Conservation (phyloP, 2,888 invertebrate genomes). For the Drosophila quasianomalipes region DNA sequence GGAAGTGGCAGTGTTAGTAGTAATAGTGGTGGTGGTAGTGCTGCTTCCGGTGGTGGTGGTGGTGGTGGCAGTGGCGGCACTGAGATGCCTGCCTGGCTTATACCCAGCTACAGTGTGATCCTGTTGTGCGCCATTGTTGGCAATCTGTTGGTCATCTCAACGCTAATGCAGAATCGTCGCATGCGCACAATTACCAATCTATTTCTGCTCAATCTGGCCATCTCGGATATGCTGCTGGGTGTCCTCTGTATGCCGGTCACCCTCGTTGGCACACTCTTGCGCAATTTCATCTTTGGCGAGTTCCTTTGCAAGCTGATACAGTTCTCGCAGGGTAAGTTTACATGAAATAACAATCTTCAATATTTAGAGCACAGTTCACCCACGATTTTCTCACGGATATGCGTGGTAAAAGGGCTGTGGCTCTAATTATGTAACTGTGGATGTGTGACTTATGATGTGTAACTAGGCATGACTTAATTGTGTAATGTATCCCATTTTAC, state of each 20-base stretch:
- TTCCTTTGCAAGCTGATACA: conserved; percentile 90
- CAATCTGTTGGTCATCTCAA: conserved; percentile 92
- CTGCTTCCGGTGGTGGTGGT: neutral
- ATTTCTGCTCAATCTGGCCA: conserved; percentile 90
- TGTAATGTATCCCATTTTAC: neutral
- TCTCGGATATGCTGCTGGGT: conserved; percentile 90
- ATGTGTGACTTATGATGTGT: neutral
- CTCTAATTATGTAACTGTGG: neutral
- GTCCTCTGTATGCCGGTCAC: conserved; percentile 93
- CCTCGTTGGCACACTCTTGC: conserved; percentile 88
- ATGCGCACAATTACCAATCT: conserved; percentile 93
- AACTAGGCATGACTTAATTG: neutral
- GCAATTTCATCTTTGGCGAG: conserved; percentile 90
- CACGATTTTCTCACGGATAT: neutral
- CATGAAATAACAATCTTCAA: neutral
- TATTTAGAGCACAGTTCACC: neutral
- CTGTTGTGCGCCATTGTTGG: conserved; percentile 92
- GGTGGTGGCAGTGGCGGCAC: neutral
- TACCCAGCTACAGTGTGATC: conserved; percentile 90
- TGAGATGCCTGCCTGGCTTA: conserved; percentile 77
- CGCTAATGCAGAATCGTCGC: conserved; percentile 90
- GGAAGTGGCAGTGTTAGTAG: neutral
- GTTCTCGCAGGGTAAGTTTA: conserved; percentile 89
- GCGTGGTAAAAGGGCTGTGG: neutral
- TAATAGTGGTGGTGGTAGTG: neutral